These are phyloP conservation scores for Metallyticus violacea DNA, from an alignment of 2,888 invertebrate species.

Conservation along the genomic window DNA sequence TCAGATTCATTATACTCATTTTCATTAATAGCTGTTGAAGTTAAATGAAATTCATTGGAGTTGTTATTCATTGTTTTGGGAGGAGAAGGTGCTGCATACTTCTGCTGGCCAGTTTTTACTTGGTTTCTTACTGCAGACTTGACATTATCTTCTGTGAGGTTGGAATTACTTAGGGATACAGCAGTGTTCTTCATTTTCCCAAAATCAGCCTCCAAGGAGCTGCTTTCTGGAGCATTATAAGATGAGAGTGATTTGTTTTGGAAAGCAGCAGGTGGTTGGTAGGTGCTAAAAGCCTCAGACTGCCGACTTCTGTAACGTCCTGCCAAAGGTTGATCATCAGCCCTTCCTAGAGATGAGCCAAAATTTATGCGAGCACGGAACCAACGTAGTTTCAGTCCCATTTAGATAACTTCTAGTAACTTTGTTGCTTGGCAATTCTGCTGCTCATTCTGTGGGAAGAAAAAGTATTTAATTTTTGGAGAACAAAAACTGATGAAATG, in stretches of 20 bases:
- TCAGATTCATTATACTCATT: too few species aligned
- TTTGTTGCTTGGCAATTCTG: not conserved
- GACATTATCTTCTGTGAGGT: not conserved
- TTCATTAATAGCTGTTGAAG: too few species aligned
- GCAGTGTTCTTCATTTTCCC: not conserved
- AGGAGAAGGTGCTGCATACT: not conserved
- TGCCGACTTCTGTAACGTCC: not conserved
- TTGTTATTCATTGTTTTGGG: too few species aligned
- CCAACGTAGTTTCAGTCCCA: constrained; percentile 51
- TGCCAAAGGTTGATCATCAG: not conserved
- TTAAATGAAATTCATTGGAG: too few species aligned
- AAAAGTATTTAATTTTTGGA: too few species aligned
- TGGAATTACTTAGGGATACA: not conserved
- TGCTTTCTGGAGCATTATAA: not conserved
- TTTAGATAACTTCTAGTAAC: not conserved
- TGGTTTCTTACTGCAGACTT: not conserved
- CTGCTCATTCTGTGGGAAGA: not conserved
- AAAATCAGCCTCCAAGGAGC: not conserved
- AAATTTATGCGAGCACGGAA: constrained; percentile 49
- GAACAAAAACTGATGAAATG: too few species aligned
- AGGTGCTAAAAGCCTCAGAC: not conserved
- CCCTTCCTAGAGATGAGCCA: not conserved
- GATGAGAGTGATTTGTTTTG: not conserved
- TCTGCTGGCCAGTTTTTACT: not conserved
- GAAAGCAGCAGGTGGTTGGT: not conserved